phyloP scores from a whole-genome alignment of 1,140 invertebrate species.

The Rhopalosiphum padi region DNA sequence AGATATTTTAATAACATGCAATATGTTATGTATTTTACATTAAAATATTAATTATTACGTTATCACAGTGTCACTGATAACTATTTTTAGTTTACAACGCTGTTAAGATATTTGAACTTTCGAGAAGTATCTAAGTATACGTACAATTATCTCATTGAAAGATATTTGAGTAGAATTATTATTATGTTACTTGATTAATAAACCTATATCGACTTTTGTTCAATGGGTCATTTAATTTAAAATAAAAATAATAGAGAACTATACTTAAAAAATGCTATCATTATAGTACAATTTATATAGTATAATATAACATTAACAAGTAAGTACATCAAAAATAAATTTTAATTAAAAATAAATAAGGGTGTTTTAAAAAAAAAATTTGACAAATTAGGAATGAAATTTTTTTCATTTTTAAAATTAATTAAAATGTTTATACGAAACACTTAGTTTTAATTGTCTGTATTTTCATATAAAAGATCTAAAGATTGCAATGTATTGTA shows the following conservation, averaged over 20 bases:
- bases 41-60: too few species aligned
- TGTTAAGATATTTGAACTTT: not conserved
- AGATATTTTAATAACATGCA: not conserved
- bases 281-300: not conserved
- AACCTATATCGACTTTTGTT: not conserved
- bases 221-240: not conserved
- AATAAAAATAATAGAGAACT: not conserved
- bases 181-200: not conserved
- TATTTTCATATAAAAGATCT: not conserved
- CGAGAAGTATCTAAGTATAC: not conserved
- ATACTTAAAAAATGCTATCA: not conserved
- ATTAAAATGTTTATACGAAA: not conserved
- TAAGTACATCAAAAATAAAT: not conserved
- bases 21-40: conserved; percentile 9
- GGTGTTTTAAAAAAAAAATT: not conserved
- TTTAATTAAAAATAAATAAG: not conserved
- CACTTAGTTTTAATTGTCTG: not conserved
- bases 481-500: not conserved
- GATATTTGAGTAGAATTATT: not conserved
- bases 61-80: not conserved
- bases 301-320: not conserved
- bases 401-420: not conserved
- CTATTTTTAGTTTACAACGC: not conserved
- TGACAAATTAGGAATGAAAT: not conserved
- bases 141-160: not conserved